phyloP scores from a whole-genome alignment of 2,797 vertebrate genomes.

The Coilia nasus region DNA sequence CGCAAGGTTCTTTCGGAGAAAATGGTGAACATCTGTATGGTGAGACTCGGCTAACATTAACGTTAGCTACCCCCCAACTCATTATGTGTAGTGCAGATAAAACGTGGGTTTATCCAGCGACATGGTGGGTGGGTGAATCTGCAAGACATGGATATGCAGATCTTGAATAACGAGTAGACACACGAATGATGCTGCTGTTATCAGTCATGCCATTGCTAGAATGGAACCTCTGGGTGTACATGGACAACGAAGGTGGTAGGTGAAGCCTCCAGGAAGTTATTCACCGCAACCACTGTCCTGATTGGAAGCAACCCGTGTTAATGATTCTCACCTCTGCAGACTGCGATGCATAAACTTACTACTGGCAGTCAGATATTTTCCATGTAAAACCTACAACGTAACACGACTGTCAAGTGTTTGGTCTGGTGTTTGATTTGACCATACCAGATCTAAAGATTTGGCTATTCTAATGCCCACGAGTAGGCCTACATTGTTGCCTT shows the following conservation, averaged over 20 bases:
- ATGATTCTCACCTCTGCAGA: neutral
- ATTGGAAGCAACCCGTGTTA: neutral
- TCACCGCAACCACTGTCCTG: conserved; percentile 7
- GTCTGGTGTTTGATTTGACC: neutral
- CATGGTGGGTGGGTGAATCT: conserved; percentile 28
- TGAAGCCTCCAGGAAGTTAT: conserved; percentile 21
- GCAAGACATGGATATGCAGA: conserved; percentile 1
- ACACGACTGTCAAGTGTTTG: neutral
- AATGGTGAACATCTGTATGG: neutral
- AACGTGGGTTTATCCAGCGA: conserved; percentile 13
- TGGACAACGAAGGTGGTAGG: conserved; percentile 2
- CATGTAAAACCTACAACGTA: neutral
- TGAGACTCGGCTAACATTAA: conserved; percentile 4
- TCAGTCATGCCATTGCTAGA: neutral
- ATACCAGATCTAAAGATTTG: neutral
- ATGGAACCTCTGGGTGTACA: neutral
- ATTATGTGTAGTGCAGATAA: conserved; percentile 16
- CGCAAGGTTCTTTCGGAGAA: neutral
- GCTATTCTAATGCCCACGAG: neutral
- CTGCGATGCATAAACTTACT: neutral
- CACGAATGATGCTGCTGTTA: neutral
- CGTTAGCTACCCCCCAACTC: neutral
- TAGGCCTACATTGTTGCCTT: too few species aligned
- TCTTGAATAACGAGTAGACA: neutral
- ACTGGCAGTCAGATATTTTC: neutral